Evolutionary conservation across 2,888 invertebrate genomes (phyloP).

Genomic region (Plebejus argus): DNA sequence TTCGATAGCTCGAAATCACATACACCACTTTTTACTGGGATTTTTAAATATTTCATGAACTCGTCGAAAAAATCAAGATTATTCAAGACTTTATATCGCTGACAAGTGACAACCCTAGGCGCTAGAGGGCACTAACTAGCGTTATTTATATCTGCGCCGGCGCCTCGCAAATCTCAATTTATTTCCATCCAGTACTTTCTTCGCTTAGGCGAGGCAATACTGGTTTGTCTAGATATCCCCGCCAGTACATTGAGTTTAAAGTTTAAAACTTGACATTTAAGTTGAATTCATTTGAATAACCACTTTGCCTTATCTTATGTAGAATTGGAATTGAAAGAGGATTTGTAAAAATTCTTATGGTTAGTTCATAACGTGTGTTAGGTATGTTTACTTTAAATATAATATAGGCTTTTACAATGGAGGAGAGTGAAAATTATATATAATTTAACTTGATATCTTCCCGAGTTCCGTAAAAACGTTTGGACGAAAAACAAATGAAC

Average conservation of each 20-base stretch:
- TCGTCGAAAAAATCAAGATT: neutral
- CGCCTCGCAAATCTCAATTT: conserved; percentile 13
- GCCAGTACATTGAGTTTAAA: neutral
- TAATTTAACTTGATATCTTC: neutral
- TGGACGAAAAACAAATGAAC: no score
- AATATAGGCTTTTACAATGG: neutral
- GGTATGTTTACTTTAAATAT: neutral
- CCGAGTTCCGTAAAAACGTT: neutral
- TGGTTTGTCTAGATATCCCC: conserved; percentile 16
- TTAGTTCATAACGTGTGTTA: neutral
- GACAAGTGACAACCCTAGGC: neutral
- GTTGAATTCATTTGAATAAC: conserved; percentile 4
- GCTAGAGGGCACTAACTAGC: neutral
- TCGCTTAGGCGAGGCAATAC: conserved; percentile 9
- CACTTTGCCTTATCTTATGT: neutral
- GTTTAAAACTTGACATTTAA: conserved; percentile 5
- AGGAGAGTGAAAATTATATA: neutral
- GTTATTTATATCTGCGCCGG: conserved; percentile 14
- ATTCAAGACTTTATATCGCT: neutral
- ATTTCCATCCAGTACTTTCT: conserved; percentile 25
- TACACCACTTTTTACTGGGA: no score
- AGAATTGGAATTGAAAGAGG: neutral
- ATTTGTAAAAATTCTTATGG: neutral
- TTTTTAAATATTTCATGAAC: neutral
- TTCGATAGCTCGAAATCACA: no score